These are phyloP conservation scores for Panonychus citri DNA, from an alignment of 1,140 invertebrate genomes.

Conservation along the genomic window DNA sequence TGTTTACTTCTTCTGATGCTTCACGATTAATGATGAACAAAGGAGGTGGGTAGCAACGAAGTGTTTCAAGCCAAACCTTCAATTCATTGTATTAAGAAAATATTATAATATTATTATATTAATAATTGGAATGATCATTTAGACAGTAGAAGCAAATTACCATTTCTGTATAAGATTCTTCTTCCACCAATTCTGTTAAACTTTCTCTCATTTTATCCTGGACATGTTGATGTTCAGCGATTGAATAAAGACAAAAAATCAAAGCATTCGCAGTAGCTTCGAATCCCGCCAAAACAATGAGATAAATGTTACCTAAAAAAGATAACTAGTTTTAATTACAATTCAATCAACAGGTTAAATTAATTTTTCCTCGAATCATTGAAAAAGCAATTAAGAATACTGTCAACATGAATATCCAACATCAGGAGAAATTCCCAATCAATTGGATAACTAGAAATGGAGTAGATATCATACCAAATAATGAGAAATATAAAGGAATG, in stretches of 20 bases:
- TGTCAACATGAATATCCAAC: too few relatives aligned
- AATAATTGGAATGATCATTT: too few relatives aligned
- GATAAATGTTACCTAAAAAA: background rate
- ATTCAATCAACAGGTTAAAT: background rate
- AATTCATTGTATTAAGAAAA: background rate
- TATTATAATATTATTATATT: background rate
- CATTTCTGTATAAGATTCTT: background rate
- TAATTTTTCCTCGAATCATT: too few relatives aligned
- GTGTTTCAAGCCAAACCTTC: conserved; percentile 12
- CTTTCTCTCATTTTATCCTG: conserved; percentile 23
- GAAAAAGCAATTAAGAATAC: too few relatives aligned
- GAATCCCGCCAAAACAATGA: conserved; percentile 21
- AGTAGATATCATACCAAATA: too few relatives aligned
- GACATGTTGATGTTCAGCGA: conserved; percentile 23
- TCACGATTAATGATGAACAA: conserved; percentile 11
- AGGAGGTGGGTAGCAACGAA: conserved; percentile 18
- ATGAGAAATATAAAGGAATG: too few relatives aligned
- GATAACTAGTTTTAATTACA: background rate
- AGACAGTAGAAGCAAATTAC: too few relatives aligned
- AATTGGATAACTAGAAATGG: too few relatives aligned
- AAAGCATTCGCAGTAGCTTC: conserved; percentile 25
- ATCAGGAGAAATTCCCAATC: too few relatives aligned
- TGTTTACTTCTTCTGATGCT: conserved; percentile 13
- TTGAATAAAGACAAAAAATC: conserved; percentile 20
- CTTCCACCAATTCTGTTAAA: conserved; percentile 11